Base-by-base conservation (phyloP, 2,113 vertebrate species). In the Perognathus longimembris region DNA sequence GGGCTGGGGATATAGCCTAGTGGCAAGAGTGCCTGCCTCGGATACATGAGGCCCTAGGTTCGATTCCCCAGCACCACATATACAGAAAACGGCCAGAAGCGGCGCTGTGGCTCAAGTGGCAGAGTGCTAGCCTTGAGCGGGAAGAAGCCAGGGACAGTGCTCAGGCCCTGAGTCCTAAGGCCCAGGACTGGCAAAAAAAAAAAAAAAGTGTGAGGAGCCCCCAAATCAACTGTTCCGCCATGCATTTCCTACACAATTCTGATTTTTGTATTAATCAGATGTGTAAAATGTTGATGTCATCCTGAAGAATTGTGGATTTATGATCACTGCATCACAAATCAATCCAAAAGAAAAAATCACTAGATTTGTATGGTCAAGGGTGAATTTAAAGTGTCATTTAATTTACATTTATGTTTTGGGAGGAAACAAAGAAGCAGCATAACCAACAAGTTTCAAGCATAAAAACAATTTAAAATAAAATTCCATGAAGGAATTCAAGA, bases 361-460 rank as follows among this genome's bases (percentile, higher is more conserved):
- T 67, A 50, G 32, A 67, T n/a, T 64, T 82, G 30, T 30, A 76
- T 21, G 26, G 32, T 77, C 50, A 86, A 93, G 80, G 50, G 70
- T 50, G 63, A 11, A 54, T 76, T 93, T 42, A 30, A 59, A 85
- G 82, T 42, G 8, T 78, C 10, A 59, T 92, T 94, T 42, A 80
- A 82, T 40, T 80, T 79, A 82, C 2, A 74, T 22, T 77, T 26
- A 69, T 54, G 74, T 70, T 90, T 64, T 64, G 28, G 24, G 50
- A 54, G 36, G 28, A 28, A 89, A 66, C 76, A 74, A 94, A 89
- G 69, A 76, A 87, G 17, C 36, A 71, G 32, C 8, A 78, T 15
- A 76, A 95, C 71, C 24, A 77, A 89, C 74, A 83, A 70, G 26
- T 64, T 85, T 95, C 57, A 83, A 88, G 12, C 40, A 61, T 89